Percentiles rank a stretch among this genome's conserved stretches.
Conservation (phyloP, 2,888 invertebrate genomes). For the Sphaerophoria taeniata region DNA sequence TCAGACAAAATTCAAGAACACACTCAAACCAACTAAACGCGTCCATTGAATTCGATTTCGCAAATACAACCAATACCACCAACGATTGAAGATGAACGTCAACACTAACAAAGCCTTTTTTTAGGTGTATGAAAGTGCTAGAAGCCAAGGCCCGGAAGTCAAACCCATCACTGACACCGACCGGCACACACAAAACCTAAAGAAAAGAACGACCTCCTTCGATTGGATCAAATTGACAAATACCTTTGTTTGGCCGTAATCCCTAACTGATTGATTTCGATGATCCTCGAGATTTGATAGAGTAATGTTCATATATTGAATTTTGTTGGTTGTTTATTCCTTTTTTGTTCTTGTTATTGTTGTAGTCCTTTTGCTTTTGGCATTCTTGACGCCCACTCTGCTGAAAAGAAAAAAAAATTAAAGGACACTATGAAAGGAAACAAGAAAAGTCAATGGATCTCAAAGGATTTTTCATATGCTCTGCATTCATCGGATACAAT, state of each 20-base stretch:
- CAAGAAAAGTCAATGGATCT: conserved; percentile 34
- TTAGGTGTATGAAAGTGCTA: not conserved
- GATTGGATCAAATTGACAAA: conserved; percentile 71
- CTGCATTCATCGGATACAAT: conserved; percentile 63
- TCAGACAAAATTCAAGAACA: conserved; percentile 52
- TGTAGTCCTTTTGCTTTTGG: not conserved
- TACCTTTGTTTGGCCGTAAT: conserved; percentile 67
- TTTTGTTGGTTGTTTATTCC: conserved; percentile 35
- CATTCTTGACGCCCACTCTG: not conserved
- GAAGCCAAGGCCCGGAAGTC: conserved; percentile 14
- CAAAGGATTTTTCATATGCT: conserved; percentile 55
- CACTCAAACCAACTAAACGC: not conserved
- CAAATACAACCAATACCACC: not conserved
- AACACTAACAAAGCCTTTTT: conserved; percentile 13
- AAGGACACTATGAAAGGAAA: conserved; percentile 24
- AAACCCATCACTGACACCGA: conserved; percentile 34
- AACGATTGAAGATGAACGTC: not conserved
- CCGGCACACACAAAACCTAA: not conserved
- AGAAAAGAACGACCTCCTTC: not conserved
- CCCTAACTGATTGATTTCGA: conserved; percentile 71
- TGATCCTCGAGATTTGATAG: conserved; percentile 68
- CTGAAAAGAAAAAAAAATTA: not conserved
- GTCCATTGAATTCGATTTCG: conserved; percentile 13
- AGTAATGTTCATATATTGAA: conserved; percentile 63
- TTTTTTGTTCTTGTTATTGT: not conserved